These are phyloP conservation scores for Drosophila carrolli DNA, from an alignment of 1,140 invertebrate genomes.

Conservation along the genomic window DNA sequence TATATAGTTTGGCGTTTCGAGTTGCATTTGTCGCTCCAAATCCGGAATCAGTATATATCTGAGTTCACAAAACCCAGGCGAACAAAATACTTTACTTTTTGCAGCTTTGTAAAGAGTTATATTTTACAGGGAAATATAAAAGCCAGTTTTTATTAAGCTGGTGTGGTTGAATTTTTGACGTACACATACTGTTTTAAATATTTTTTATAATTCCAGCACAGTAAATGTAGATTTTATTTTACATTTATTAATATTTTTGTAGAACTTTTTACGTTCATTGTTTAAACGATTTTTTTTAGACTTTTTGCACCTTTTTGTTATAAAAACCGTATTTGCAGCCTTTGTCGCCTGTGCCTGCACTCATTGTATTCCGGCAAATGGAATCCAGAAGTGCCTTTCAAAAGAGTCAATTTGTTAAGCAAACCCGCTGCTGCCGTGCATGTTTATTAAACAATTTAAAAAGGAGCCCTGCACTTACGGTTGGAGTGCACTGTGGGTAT, in stretches of 20 bases:
- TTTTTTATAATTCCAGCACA: too few relatives aligned
- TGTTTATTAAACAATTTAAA: constrained; percentile 52
- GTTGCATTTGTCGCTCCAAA: constrained; percentile 33
- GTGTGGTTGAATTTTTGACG: background rate
- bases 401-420: constrained; percentile 36
- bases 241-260: too few relatives aligned
- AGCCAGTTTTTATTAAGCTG: background rate
- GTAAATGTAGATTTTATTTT: too few relatives aligned
- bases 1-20: constrained; percentile 62
- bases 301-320: too few relatives aligned
- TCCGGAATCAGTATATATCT: constrained; percentile 8
- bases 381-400: constrained; percentile 7
- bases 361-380: constrained; percentile 16
- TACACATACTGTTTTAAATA: background rate
- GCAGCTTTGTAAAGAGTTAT: background rate
- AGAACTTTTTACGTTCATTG: too few relatives aligned
- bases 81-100: constrained; percentile 2
- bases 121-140: background rate
- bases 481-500: background rate
- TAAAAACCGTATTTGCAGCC: too few relatives aligned
- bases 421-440: constrained; percentile 12
- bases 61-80: constrained; percentile 4
- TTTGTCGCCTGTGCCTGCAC: constrained; percentile 19
- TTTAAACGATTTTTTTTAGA: too few relatives aligned
- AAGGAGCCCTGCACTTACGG: constrained; percentile 23